Conservation (phyloP, 2,797 vertebrate species). For the Siniperca undulata region DNA sequence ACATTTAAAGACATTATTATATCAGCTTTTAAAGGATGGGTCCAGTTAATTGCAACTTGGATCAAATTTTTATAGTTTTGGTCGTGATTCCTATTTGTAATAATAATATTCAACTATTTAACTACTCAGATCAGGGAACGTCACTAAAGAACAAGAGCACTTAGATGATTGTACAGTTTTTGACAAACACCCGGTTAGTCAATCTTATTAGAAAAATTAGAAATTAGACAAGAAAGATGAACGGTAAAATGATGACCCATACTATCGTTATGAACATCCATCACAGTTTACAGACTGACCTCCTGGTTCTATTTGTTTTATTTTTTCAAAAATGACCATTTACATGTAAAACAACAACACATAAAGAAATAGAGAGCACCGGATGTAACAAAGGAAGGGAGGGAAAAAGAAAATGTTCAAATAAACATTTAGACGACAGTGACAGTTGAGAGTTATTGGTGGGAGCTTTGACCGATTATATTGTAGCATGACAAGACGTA, state of each 20-base stretch:
- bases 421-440: not conserved
- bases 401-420: not conserved
- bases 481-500: not conserved
- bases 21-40: not conserved
- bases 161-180: too few species aligned
- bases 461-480: not conserved
- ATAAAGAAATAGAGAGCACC: not conserved
- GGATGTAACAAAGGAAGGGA: not conserved
- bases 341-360: not conserved
- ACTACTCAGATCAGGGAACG: too few species aligned
- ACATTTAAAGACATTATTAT: not conserved
- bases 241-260: too few species aligned
- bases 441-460: not conserved
- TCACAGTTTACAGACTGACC: too few species aligned
- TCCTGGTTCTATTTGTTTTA: not conserved
- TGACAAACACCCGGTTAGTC: too few species aligned
- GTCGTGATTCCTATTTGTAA: not conserved
- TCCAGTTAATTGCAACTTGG: not conserved
- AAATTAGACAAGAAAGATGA: too few species aligned
- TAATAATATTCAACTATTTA: too few species aligned
- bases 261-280: too few species aligned
- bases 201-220: too few species aligned
- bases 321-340: not conserved
- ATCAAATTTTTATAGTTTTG: not conserved
- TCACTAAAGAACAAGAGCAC: not conserved